Base-by-base conservation (phyloP, 2,888 invertebrate genomes). In the Eupithecia dodoneata region DNA sequence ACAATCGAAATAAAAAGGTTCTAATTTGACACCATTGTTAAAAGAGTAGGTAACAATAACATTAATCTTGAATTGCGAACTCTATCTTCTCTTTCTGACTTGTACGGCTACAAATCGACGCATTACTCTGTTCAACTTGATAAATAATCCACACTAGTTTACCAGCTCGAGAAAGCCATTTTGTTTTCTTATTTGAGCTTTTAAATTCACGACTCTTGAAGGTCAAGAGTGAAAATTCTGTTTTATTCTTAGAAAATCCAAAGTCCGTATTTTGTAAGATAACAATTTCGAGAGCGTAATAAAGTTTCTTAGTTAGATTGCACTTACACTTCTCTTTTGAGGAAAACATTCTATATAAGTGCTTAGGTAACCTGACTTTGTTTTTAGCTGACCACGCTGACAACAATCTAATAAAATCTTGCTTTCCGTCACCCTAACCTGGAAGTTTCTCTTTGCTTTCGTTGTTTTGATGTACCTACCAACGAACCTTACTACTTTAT, bases 391-490 rank as follows among this genome's bases (percentile, higher is more conserved):
- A 30, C 63, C 6, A 5, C 18, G 55, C 9, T 55, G 4, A 55
- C 59, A 71, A 71, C 44, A 55, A 42, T 59, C 42, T n/a, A 71
- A 42, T 55, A 59, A 71, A 71, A 59, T 44, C 59, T 59, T n/a
- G n/a, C 42, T 59, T 59, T 71, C 41, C 63, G 72, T 5, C 63
- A 15, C 3, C 5, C 7, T 63, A 10, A 15, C 55, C 18, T 59
- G n/a, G 9, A 9, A 59, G 9, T 59, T n/a, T 59, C 6, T 59
- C 55, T 59, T 59, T 59, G 18, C n/a, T 55, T 47, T 44, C 44
- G 44, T 52, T 52, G 15, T 15, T 15, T 13, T 52, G 15, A 13
- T 52, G 15, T 2, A 65, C 13, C 3, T 5, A 65, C n/a, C n/a
- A 3, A 59, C n/a, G 18, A 5, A 52, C 59, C 30, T 30, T 30